Base-by-base conservation (phyloP, 2,797 vertebrate genomes). In the Leucoraja ocellata region DNA sequence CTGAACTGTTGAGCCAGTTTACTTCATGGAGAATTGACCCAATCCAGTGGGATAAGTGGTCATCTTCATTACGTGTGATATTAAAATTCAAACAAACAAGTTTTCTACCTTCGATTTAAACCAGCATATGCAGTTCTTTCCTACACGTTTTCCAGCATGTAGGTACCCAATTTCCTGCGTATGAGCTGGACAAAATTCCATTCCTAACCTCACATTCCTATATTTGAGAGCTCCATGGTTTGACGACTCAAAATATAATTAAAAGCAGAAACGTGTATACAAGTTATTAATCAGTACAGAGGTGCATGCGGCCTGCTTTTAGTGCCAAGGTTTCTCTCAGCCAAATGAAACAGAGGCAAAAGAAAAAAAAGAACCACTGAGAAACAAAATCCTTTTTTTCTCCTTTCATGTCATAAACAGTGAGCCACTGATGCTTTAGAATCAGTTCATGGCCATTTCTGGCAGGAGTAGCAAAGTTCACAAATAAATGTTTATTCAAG, bases 401-500 rank as follows among this genome's bases (percentile, higher is more conserved):
- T 91, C 11, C 28, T 54, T 76, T 46, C 9, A 18, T 9, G 2
- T n/a, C 71, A 1, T 28, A 54, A 74, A 6, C 36, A 76, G 73
- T 76, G 71, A 25, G 25, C 25, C 25, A 58, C 18, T 58, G 90
- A 92, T 54, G 25, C 23, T 76, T 13, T 39, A 92, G 25, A 10
- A 76, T 46, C 23, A 28, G 36, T 10, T 58, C 46, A 73, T 54
- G 71, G 23, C 76, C 76, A 23, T 28, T 54, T 11, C 14, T 74
- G 23, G 71, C 36, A 76, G 28, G 83, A 61, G 21, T 63, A 84
- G 28, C 54, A 61, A 86, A 76, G 39, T 25, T 58, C 39, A 76
- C 73, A 14, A 36, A 91, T 91, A 32, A 92, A 76, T 28, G 46
- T 92, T 46, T 74, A 28, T n/a, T 74, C 39, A 74, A 92, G 88